Evolutionary conservation across 2,888 invertebrate genomes (phyloP).

Genomic region (Eristalis tenax): DNA sequence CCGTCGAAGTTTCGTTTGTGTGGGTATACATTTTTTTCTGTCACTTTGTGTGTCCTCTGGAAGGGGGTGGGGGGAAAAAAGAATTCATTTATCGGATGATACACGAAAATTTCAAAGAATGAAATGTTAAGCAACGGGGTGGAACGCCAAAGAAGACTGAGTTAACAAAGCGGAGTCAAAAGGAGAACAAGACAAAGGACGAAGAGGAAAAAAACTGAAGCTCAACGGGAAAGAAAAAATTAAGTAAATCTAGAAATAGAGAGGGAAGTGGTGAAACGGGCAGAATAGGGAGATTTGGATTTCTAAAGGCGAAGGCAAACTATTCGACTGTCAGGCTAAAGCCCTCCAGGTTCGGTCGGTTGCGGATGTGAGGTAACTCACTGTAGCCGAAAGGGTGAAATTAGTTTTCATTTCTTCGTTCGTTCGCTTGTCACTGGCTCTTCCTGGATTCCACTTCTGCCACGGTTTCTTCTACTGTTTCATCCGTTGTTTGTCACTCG

Average conservation of each 20-base stretch:
- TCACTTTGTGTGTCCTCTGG: conserved; percentile 7
- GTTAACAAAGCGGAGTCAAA: not conserved
- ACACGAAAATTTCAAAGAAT: conserved; percentile 52
- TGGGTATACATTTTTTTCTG: not conserved
- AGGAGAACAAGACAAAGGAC: not conserved
- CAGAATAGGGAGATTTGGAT: conserved; percentile 6
- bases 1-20: not conserved
- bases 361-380: conserved; percentile 16
- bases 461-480: conserved; percentile 2
- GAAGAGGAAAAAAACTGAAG: not conserved
- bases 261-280: not conserved
- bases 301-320: conserved; percentile 47
- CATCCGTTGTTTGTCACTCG: conserved; percentile 41
- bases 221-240: not conserved
- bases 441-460: conserved; percentile 20
- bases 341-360: conserved; percentile 30
- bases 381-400: conserved; percentile 57
- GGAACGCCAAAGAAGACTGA: conserved; percentile 11
- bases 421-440: conserved; percentile 42
- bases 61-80: not conserved
- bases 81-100: conserved; percentile 55
- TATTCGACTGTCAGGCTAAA: conserved; percentile 50
- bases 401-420: conserved; percentile 57
- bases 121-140: conserved; percentile 41
- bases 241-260: not conserved